Evolutionary conservation across 2,888 invertebrate species (phyloP), one percentile per base, ranked within the genome.

Genomic region (Platycnemis pennipes): DNA sequence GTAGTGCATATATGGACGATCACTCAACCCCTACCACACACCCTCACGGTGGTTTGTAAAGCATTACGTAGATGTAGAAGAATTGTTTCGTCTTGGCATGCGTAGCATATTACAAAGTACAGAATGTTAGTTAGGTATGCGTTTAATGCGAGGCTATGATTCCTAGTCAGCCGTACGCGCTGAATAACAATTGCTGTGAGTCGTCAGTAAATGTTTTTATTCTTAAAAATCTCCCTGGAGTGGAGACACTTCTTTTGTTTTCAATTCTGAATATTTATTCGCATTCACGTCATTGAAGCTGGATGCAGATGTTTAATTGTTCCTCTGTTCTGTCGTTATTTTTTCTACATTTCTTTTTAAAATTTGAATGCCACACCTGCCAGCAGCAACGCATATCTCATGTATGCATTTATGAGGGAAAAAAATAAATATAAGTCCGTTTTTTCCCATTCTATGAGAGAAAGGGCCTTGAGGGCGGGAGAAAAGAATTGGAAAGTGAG

Each of bases 211-310:
- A n/a, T n/a, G n/a, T n/a, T n/a, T n/a, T n/a, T n/a, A n/a, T n/a
- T n/a, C n/a, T n/a, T n/a, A n/a, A n/a, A n/a, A n/a, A n/a, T n/a
- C n/a, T n/a, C n/a, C n/a, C n/a, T n/a, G n/a, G n/a, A n/a, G n/a
- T n/a, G n/a, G n/a, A n/a, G n/a, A n/a, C n/a, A n/a, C n/a, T n/a
- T 63, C 63, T 63, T 63, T 63, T 63, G 63, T 63, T 63, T 63
- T 63, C 19, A 1, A 63, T 2, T 63, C 19, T 8, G 26, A 63
- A 63, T 63, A 63, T 63, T n/a, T n/a, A 16, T 26, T 26, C 26
- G 49, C 16, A 63, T 63, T 26, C 63, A 8, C 26, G 22, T 26
- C 26, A 63, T 7, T 22, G 63, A 16, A 26, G 19, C 63, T 63
- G 22, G 63, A 63, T 26, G 63, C 26, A 26, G 63, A 63, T 26